Evolutionary conservation across 2,113 vertebrate genomes (phyloP).

Genomic region (Junco hyemalis): DNA sequence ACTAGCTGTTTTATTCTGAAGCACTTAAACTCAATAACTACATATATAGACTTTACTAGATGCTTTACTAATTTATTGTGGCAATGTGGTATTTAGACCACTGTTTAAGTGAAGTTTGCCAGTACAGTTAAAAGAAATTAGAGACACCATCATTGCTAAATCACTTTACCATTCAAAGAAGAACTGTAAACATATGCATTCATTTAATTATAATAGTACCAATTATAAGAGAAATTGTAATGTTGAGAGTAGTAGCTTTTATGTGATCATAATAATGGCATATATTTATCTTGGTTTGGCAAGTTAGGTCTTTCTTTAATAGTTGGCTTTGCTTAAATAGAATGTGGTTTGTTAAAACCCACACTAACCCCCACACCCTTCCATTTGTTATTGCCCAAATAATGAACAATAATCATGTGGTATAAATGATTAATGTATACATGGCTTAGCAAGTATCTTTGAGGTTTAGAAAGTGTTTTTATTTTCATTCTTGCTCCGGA

Average conservation of each 20-base stretch:
- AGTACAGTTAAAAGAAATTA: constrained; percentile 84
- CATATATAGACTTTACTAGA: constrained; percentile 68
- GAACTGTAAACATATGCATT: constrained; percentile 87
- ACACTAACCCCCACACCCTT: constrained; percentile 81
- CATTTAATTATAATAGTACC: constrained; percentile 84
- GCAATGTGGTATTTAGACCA: constrained; percentile 76
- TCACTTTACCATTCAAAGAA: constrained; percentile 79
- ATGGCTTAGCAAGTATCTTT: constrained; percentile 76
- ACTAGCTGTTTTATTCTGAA: constrained; percentile 47
- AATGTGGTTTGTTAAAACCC: constrained; percentile 84
- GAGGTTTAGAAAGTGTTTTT: constrained; percentile 80
- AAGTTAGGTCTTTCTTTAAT: constrained; percentile 83
- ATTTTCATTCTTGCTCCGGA: constrained; percentile 71
- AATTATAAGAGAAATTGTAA: constrained; percentile 85
- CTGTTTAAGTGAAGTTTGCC: constrained; percentile 80
- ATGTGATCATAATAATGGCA: constrained; percentile 87
- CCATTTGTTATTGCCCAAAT: constrained; percentile 84
- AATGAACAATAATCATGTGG: constrained; percentile 79
- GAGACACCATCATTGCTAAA: constrained; percentile 85
- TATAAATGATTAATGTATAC: constrained; percentile 86
- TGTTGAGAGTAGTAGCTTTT: constrained; percentile 78
- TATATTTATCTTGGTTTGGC: constrained; percentile 93
- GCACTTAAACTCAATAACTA: constrained; percentile 53
- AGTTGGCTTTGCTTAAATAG: constrained; percentile 87
- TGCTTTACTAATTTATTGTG: constrained; percentile 79